These are phyloP conservation scores for Mystacides longicornis DNA, from an alignment of 2,888 invertebrate genomes.

Conservation along the genomic window DNA sequence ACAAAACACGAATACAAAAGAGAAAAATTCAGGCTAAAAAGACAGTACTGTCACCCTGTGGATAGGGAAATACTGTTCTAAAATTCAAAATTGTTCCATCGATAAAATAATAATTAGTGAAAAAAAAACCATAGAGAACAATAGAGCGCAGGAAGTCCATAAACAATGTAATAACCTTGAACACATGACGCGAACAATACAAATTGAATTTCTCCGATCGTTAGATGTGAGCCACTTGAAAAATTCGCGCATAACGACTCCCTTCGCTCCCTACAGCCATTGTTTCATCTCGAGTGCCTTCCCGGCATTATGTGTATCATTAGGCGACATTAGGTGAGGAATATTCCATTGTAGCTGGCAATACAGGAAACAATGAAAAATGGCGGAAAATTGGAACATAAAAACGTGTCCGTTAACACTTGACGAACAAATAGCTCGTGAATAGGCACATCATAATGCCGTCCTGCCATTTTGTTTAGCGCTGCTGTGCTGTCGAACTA, in stretches of 20 bases:
- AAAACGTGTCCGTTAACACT: conserved; percentile 25
- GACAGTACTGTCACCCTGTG: too few relatives aligned
- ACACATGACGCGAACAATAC: too few relatives aligned
- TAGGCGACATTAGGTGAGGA: not conserved
- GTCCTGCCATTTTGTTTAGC: too few relatives aligned
- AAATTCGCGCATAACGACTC: conserved; percentile 4
- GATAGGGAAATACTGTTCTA: too few relatives aligned
- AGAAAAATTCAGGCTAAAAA: too few relatives aligned
- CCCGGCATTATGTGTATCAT: conserved; percentile 1
- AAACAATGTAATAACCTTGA: too few relatives aligned
- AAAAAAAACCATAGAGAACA: too few relatives aligned
- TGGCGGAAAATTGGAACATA: conserved; percentile 17
- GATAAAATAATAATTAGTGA: too few relatives aligned
- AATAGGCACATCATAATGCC: conserved; percentile 3
- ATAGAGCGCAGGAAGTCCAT: too few relatives aligned
- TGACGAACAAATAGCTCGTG: conserved; percentile 18
- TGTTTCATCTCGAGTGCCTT: conserved; percentile 1
- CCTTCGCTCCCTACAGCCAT: not conserved
- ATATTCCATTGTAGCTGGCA: not conserved
- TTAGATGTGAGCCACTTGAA: conserved; percentile 1
- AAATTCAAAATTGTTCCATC: too few relatives aligned
- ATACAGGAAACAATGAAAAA: conserved; percentile 1
- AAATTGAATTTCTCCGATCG: not conserved
- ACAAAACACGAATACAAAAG: too few relatives aligned
- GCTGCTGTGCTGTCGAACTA: too few relatives aligned